Conservation (phyloP, 1,140 invertebrate species). For the Himalopsyche phryganea region DNA sequence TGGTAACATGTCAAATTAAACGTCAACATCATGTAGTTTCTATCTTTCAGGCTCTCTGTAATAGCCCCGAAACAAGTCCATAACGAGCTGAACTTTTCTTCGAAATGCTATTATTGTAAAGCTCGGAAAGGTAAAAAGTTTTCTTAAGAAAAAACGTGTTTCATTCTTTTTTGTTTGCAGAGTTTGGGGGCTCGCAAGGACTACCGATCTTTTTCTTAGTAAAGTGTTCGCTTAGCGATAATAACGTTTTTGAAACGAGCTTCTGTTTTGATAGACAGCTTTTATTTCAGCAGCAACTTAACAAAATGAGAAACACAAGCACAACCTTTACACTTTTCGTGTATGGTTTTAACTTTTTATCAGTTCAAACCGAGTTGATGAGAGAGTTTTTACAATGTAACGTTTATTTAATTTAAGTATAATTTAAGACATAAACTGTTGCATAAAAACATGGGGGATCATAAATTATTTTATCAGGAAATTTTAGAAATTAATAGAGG, state of each 20-base stretch:
- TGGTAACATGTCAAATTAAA: too few relatives aligned
- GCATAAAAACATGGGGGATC: too few relatives aligned
- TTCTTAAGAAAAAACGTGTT: slow-evolving; percentile 18
- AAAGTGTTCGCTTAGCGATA: slow-evolving; percentile 17
- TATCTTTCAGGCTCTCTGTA: slow-evolving; percentile 6
- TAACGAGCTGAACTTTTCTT: slow-evolving; percentile 22
- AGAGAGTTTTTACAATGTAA: too few relatives aligned
- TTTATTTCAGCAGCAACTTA: too few relatives aligned
- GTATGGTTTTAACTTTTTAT: too few relatives aligned
- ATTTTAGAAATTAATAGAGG: too few relatives aligned
- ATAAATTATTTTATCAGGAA: too few relatives aligned
- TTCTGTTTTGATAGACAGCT: slow-evolving; percentile 4
- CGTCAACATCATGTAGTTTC: neutral
- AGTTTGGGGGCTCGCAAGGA: slow-evolving; percentile 1
- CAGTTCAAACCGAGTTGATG: too few relatives aligned
- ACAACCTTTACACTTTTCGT: neutral
- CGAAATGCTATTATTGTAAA: slow-evolving; percentile 22
- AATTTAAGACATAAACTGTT: too few relatives aligned
- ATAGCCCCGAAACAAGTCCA: slow-evolving; percentile 13
- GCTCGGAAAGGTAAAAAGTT: slow-evolving; percentile 19
- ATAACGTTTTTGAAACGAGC: slow-evolving; percentile 16
- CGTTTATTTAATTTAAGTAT: too few relatives aligned
- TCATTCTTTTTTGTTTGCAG: slow-evolving; percentile 13
- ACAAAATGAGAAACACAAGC: slow-evolving; percentile 1
- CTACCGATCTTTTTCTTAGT: slow-evolving; percentile 2